These are phyloP conservation scores for Grus americana DNA, from an alignment of 2,113 vertebrate species.

Conservation along the genomic window DNA sequence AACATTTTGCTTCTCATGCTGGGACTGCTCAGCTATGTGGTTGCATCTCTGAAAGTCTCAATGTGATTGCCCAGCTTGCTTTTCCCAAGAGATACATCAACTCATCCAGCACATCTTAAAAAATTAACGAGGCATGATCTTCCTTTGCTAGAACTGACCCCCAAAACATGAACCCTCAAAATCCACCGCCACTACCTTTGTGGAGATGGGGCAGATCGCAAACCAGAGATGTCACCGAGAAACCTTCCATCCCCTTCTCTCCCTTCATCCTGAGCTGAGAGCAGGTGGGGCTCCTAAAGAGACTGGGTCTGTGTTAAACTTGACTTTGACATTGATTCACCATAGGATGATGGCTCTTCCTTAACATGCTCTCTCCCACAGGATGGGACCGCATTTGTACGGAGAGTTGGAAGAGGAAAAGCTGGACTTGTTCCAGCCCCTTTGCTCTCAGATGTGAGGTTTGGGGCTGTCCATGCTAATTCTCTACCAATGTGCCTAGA, in stretches of 20 bases:
- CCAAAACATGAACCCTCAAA: not conserved
- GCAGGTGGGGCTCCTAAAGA: not conserved
- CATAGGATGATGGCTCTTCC: not conserved
- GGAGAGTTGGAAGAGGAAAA: not conserved
- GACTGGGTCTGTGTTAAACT: not conserved
- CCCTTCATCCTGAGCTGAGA: not conserved
- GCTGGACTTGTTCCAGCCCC: not conserved
- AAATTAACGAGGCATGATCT: not conserved
- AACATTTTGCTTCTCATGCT: not conserved
- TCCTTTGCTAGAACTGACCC: not conserved
- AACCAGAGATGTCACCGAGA: not conserved
- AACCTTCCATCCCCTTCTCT: not conserved
- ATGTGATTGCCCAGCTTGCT: not conserved
- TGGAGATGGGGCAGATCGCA: not conserved
- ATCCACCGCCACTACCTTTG: not conserved
- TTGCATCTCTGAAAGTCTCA: not conserved
- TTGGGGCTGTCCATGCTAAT: not conserved
- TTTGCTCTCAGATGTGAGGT: not conserved
- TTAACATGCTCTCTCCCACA: no score
- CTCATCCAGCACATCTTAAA: not conserved
- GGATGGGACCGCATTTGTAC: accelerated
- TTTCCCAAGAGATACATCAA: not conserved
- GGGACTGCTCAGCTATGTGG: not conserved
- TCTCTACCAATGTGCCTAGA: no score
- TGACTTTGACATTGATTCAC: not conserved